Conservation (phyloP, 2,113 vertebrate genomes). For the Phalacrocorax brasilianus region DNA sequence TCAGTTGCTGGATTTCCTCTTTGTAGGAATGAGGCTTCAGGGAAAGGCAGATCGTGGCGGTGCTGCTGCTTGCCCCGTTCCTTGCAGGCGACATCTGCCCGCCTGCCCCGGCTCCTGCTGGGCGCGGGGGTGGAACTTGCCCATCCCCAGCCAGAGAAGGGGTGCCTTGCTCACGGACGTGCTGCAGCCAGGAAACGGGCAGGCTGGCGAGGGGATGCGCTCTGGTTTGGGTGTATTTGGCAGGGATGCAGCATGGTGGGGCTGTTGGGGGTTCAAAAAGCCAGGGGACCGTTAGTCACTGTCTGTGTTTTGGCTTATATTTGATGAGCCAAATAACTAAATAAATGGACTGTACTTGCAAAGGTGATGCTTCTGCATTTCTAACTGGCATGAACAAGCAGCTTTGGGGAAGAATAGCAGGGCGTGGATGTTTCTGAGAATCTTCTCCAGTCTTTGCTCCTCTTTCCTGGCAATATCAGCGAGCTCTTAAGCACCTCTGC, state of each 20-base stretch:
- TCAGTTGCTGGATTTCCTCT: not conserved
- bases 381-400: not conserved
- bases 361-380: not conserved
- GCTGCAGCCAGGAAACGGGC: not conserved
- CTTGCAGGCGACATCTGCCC: not conserved
- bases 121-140: not conserved
- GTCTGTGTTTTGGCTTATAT: not conserved
- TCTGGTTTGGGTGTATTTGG: not conserved
- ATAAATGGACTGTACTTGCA: not conserved
- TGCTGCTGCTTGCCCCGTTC: not conserved
- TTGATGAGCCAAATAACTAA: not conserved
- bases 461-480: constrained; percentile 18
- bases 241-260: not conserved
- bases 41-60: not conserved
- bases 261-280: not conserved
- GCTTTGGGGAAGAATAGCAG: not conserved
- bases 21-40: not conserved
- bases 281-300: not conserved
- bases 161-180: not conserved
- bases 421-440: constrained; percentile 9
- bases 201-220: rapidly evolving
- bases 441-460: not conserved
- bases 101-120: no score
- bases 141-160: not conserved
- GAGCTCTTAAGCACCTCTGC: not conserved